Evolutionary conservation across 2,797 vertebrate species (phyloP).

Genomic region (Coluber constrictor): DNA sequence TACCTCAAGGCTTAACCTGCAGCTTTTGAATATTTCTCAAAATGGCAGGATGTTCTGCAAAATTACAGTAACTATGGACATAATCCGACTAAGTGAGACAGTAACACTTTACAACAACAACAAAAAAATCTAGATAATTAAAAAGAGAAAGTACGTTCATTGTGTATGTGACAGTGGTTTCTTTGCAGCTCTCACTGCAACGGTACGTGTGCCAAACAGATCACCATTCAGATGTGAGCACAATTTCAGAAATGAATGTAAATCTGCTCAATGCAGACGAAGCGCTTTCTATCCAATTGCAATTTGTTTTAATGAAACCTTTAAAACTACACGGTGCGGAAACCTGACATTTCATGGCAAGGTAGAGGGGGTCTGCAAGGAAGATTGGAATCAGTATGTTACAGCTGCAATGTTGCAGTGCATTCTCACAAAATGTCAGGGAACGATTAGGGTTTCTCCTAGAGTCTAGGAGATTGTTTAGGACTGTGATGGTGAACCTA

Average conservation of each 20-base stretch:
- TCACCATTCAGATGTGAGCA: background rate
- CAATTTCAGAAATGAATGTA: background rate
- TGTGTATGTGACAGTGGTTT: background rate
- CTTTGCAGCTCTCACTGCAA: background rate
- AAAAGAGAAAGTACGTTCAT: constrained; percentile 7
- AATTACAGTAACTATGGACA: background rate
- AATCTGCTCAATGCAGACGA: background rate
- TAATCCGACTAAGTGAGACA: constrained; percentile 21
- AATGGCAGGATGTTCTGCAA: background rate
- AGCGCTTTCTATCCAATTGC: background rate
- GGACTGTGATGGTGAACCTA: no score
- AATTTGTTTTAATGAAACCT: background rate
- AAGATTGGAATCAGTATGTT: background rate
- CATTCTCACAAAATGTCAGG: background rate
- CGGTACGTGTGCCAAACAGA: background rate
- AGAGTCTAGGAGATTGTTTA: background rate
- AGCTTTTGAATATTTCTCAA: background rate
- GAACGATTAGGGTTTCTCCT: background rate
- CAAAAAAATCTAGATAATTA: constrained; percentile 24
- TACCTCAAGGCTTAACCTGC: background rate
- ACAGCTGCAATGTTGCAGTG: background rate
- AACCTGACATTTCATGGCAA: background rate
- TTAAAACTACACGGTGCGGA: background rate
- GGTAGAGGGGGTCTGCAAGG: background rate
- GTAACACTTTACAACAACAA: constrained; percentile 26